Evolutionary conservation across 2,797 vertebrate genomes (phyloP).

Genomic region (Dendrocincla tyrannina): DNA sequence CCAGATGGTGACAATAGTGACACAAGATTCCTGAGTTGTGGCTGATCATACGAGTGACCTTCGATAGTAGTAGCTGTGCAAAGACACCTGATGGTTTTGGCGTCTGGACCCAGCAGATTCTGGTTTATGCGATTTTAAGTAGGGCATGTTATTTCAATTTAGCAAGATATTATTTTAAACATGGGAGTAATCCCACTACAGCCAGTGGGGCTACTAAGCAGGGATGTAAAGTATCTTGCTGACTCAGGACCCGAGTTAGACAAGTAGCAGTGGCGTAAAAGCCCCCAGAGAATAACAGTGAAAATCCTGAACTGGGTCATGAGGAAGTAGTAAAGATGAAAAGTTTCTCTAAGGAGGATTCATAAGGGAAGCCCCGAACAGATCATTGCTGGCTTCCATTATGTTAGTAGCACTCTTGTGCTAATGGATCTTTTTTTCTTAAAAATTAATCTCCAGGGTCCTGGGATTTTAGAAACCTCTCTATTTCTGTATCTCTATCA

Average conservation of each 20-base stretch:
- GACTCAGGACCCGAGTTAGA: conserved; percentile 60
- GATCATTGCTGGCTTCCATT: conserved; percentile 52
- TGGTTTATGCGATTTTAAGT: conserved; percentile 40
- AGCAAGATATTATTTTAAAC: conserved; percentile 47
- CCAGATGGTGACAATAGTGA: neutral
- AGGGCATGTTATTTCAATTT: conserved; percentile 53
- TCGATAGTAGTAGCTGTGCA: neutral
- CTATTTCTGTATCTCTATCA: neutral
- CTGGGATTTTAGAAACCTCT: conserved; percentile 45
- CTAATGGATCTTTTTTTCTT: conserved; percentile 21
- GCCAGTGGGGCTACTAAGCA: conserved; percentile 41
- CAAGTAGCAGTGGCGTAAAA: conserved; percentile 30
- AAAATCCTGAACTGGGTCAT: conserved; percentile 66
- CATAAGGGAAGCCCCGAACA: conserved; percentile 25
- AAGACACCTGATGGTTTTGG: conserved; percentile 2
- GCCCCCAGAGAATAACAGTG: conserved; percentile 47
- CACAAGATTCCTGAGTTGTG: neutral
- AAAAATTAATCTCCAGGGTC: conserved; percentile 25
- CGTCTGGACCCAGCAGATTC: neutral
- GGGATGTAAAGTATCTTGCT: conserved; percentile 39
- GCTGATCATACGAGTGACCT: neutral
- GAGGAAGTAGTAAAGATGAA: conserved; percentile 69
- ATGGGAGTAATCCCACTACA: conserved; percentile 46
- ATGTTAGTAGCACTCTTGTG: neutral
- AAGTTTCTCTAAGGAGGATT: conserved; percentile 62